These are phyloP conservation scores for Leuciscus waleckii DNA, from an alignment of 2,797 vertebrate species.

Conservation along the genomic window DNA sequence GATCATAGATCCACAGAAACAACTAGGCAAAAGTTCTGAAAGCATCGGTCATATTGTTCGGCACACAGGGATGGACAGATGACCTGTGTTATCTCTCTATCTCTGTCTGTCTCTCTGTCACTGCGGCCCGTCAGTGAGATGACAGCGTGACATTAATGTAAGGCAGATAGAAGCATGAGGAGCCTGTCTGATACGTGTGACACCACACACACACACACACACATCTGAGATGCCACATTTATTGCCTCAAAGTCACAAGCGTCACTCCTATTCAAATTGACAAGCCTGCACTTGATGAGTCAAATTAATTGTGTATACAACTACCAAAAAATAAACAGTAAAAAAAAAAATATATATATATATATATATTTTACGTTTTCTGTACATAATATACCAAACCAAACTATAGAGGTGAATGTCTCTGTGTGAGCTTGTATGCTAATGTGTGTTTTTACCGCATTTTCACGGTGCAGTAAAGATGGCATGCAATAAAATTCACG, in stretches of 20 bases:
- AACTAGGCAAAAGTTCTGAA: conserved; percentile 14
- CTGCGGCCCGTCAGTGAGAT: conserved; percentile 55
- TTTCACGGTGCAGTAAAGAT: background rate
- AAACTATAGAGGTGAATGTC: background rate
- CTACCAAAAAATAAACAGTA: background rate
- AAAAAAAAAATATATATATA: no score
- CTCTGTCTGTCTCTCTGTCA: conserved; percentile 9
- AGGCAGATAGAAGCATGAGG: conserved; percentile 52
- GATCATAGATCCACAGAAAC: background rate
- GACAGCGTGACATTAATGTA: conserved; percentile 63
- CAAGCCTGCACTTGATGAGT: background rate
- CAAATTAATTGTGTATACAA: background rate
- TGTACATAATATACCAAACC: background rate
- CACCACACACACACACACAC: conserved; percentile 63
- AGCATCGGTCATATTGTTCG: conserved; percentile 15
- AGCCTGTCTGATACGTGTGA: conserved; percentile 58
- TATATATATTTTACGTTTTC: background rate
- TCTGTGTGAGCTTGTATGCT: background rate
- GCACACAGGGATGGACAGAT: conserved; percentile 9
- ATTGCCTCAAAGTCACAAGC: conserved; percentile 34
- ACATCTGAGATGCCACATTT: conserved; percentile 17
- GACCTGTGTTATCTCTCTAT: conserved; percentile 33
- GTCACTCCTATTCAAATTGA: background rate
- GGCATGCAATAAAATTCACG: background rate
- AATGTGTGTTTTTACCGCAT: background rate